Base-by-base conservation (phyloP, 2,888 invertebrate species). In the Leptinotarsa peninsularis region DNA sequence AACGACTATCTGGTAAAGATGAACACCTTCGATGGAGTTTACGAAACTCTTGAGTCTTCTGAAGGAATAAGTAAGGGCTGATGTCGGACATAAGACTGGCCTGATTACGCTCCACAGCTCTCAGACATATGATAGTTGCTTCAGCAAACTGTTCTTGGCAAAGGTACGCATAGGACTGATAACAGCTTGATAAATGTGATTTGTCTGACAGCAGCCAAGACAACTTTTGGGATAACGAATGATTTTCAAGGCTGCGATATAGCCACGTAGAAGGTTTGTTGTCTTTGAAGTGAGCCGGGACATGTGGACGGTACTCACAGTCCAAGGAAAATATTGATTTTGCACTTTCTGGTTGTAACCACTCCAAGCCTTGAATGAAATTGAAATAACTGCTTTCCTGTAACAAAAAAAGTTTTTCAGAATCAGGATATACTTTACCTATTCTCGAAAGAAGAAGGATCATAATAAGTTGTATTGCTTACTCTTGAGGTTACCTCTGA, bases 61-160 rank as follows among this genome's bases (percentile, higher is more conserved):
- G 78, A 58, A 84, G 79, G 83, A 89, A 89, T 58, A 93, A 88
- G 77, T 89, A 88, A 3, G 91, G 90, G 84, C 92, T 91, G 71
- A 93, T 91, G 86, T 93, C 93, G 14, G 91, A 90, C 52, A 93
- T 87, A 66, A 93, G 84, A 74, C 90, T 90, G 33, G 90, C 90
- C 82, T 92, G 92, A 84, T 92, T 91, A 69, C 91, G 88, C 86
- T 93, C 93, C 1, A 93, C 90, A 27, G 93, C 92, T 81, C 90
- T 89, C 63, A 93, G 87, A 82, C 93, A 93, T 54, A 92, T 90
- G 58, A 93, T 87, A 3, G 91, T 88, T 3, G 92, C 91, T 82
- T 92, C 92, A 17, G 91, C 90, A 84, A 92, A 91, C 74, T 89
- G 88, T 79, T 90, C 89, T 83, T 92, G 91, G 67, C 91, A 89